Conservation (phyloP, 2,888 invertebrate genomes). For the Lithophane ornitopus region DNA sequence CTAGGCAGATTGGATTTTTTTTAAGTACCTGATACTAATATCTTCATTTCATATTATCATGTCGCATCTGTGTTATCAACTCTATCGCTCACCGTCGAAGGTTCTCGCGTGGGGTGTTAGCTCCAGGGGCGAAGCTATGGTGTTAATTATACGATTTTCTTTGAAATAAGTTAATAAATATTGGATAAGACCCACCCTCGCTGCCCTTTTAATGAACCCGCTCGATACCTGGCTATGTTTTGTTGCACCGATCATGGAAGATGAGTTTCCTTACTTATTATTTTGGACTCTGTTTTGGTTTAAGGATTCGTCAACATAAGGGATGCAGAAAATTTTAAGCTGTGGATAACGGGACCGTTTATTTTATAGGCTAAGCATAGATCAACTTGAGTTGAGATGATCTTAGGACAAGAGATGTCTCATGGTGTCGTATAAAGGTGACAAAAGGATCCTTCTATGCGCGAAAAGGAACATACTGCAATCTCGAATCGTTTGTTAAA, state of each 20-base stretch:
- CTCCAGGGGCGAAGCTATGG: constrained; percentile 71
- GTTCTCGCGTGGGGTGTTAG: constrained; percentile 73
- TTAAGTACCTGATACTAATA: too few relatives aligned
- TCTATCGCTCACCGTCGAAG: constrained; percentile 64
- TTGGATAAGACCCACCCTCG: constrained; percentile 87
- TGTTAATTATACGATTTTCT: constrained; percentile 91
- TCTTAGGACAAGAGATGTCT: background rate
- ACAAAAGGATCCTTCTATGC: background rate
- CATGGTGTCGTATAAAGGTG: background rate
- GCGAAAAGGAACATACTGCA: background rate
- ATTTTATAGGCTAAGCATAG: background rate
- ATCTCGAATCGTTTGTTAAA: background rate
- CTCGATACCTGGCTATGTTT: constrained; percentile 66
- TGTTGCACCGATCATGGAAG: constrained; percentile 59
- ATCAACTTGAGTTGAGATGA: background rate
- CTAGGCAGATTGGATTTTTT: too few relatives aligned
- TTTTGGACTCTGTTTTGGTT: constrained; percentile 17
- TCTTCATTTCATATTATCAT: background rate
- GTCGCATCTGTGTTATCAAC: constrained; percentile 57
- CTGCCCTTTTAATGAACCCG: constrained; percentile 81
- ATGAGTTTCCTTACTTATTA: constrained; percentile 31
- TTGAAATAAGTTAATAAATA: constrained; percentile 91
- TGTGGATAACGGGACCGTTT: background rate
- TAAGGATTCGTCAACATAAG: background rate
- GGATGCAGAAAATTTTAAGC: too few relatives aligned